Conservation (phyloP, 2,113 vertebrate species). For the Helogale parvula region DNA sequence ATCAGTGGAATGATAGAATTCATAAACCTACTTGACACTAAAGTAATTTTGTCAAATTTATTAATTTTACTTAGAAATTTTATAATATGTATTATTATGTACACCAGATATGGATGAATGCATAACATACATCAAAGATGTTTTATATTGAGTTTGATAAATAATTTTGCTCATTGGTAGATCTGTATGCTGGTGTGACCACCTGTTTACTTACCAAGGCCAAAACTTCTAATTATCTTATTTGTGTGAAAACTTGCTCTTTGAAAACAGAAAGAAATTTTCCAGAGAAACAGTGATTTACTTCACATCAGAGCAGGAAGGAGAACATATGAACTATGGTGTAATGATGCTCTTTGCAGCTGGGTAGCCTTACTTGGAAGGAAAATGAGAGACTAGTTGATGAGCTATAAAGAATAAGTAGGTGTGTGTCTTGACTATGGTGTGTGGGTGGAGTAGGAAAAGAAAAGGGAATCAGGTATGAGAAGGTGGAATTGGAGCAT, state of each 20-base stretch:
- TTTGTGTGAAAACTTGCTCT: background rate
- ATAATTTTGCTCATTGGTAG: background rate
- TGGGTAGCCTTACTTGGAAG: background rate
- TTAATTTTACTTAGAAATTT: background rate
- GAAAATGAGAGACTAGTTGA: background rate
- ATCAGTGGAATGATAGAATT: background rate
- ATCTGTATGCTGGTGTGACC: background rate
- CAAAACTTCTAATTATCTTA: background rate
- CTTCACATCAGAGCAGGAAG: background rate
- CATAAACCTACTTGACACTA: background rate
- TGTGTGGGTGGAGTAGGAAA: too few relatives aligned
- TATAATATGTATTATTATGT: background rate
- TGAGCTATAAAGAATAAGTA: background rate
- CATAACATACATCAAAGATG: background rate
- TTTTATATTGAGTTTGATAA: background rate
- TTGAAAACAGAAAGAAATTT: constrained; percentile 13
- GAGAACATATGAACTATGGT: background rate
- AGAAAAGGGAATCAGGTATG: background rate
- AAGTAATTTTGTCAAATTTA: background rate
- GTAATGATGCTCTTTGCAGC: constrained; percentile 7
- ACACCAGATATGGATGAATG: background rate
- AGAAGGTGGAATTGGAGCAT: background rate
- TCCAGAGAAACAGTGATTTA: background rate
- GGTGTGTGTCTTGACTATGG: background rate
- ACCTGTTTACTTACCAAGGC: background rate